These are phyloP conservation scores for Acanthurus lineatus DNA, from an alignment of 2,797 vertebrate species.

Conservation along the genomic window DNA sequence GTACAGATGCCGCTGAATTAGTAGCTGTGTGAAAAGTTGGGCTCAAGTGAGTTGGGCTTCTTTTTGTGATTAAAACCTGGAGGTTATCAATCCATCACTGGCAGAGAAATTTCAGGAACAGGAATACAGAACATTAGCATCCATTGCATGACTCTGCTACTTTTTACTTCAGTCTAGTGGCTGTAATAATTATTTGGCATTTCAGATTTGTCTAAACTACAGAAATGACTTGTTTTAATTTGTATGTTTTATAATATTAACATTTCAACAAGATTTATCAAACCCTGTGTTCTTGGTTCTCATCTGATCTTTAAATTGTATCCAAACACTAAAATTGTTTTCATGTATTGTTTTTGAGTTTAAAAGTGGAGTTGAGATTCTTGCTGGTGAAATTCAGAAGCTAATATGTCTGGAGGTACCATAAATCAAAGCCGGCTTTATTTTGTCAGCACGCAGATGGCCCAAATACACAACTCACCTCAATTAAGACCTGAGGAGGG, in stretches of 20 bases:
- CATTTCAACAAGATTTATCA: neutral
- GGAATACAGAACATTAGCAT: no score
- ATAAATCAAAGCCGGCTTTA: constrained; percentile 86
- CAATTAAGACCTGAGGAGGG: constrained; percentile 79
- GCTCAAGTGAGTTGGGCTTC: neutral
- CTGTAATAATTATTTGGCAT: no score
- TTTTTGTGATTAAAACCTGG: no score
- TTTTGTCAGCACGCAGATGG: constrained; percentile 86
- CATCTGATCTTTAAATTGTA: constrained; percentile 2
- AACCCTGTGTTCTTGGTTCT: no score
- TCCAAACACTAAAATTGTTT: neutral
- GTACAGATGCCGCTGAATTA: neutral
- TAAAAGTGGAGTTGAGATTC: constrained; percentile 35
- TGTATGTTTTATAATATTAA: neutral
- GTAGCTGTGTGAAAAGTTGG: neutral
- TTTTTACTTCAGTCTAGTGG: no score
- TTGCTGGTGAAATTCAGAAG: constrained; percentile 65
- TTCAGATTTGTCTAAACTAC: no score
- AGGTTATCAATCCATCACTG: no score
- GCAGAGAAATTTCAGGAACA: no score
- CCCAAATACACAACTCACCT: constrained; percentile 79
- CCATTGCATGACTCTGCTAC: no score
- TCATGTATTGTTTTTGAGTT: constrained; percentile 35
- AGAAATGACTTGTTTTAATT: neutral
- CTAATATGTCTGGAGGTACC: constrained; percentile 79